Conservation (phyloP, 1,140 invertebrate species). For the Apis mellifera region DNA sequence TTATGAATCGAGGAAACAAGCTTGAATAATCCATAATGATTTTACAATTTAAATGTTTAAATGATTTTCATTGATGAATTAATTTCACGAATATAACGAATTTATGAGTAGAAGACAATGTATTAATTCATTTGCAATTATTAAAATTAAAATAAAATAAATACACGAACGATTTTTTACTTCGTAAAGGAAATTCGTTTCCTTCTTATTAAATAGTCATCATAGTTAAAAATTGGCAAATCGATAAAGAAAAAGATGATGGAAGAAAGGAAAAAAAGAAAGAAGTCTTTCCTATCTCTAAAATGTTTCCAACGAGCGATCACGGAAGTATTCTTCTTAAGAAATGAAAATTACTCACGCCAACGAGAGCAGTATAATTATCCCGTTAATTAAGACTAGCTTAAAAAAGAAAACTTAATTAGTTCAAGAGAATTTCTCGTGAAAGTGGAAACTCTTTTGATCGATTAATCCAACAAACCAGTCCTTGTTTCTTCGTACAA, state of each 20-base stretch:
- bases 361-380: neutral
- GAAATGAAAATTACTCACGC: neutral
- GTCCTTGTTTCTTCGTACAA: constrained; percentile 11
- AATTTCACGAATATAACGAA: too few relatives aligned
- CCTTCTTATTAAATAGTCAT: neutral
- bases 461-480: constrained; percentile 12
- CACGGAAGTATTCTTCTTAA: neutral
- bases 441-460: constrained; percentile 17
- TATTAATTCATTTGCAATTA: too few relatives aligned
- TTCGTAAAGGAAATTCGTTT: too few relatives aligned
- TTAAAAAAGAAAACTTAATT: constrained; percentile 21
- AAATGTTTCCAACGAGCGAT: neutral
- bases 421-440: neutral
- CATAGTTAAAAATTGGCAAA: too few relatives aligned
- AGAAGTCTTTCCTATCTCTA: neutral
- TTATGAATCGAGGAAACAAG: too few relatives aligned
- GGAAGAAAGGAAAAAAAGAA: neutral
- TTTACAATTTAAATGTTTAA: too few relatives aligned
- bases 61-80: too few relatives aligned
- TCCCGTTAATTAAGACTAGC: constrained; percentile 8
- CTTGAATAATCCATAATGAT: too few relatives aligned
- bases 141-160: too few relatives aligned
- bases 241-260: neutral
- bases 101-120: too few relatives aligned
- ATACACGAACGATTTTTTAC: too few relatives aligned